These are phyloP conservation scores for Pachyseris speciosa DNA, from an alignment of 64 coral and sea anemone genomes.

Conservation along the genomic window DNA sequence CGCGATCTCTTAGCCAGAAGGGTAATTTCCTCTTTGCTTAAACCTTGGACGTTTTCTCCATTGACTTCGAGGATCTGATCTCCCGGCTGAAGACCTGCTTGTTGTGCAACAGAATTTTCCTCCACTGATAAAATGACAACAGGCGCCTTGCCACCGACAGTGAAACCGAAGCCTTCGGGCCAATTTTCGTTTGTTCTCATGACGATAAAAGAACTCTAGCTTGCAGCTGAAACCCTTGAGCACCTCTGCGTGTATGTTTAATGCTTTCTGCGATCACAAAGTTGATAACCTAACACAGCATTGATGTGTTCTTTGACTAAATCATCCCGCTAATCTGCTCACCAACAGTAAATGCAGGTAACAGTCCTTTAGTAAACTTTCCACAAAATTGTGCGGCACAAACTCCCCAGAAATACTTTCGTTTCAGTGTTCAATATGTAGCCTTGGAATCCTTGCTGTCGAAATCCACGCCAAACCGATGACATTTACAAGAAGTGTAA, in stretches of 20 bases:
- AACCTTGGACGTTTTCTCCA: slow-evolving; percentile 93
- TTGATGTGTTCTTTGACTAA: not conserved
- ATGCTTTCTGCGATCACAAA: not conserved
- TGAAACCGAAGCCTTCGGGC: slow-evolving; percentile 94
- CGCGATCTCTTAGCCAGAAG: slow-evolving; percentile 86
- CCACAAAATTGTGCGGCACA: not conserved
- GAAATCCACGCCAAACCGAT: not conserved
- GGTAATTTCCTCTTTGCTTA: slow-evolving; percentile 91
- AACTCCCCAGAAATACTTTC: not conserved
- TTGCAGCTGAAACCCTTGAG: not conserved
- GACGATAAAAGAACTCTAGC: not conserved
- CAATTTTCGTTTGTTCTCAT: slow-evolving; percentile 92
- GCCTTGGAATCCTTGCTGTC: slow-evolving; percentile 8
- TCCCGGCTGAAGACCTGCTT: slow-evolving; percentile 90
- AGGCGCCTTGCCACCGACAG: slow-evolving; percentile 85
- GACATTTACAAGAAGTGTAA: not conserved
- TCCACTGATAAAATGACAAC: slow-evolving; percentile 90
- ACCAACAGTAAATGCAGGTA: slow-evolving; percentile 7
- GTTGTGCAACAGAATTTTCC: slow-evolving; percentile 91
- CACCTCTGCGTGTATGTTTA: not conserved
- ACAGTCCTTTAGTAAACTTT: not conserved
- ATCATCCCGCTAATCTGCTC: not conserved
- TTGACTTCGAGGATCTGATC: slow-evolving; percentile 98
- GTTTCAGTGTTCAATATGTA: not conserved
- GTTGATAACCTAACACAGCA: not conserved